Conservation (phyloP, 2,888 invertebrate genomes). For the Plagodis pulveraria region DNA sequence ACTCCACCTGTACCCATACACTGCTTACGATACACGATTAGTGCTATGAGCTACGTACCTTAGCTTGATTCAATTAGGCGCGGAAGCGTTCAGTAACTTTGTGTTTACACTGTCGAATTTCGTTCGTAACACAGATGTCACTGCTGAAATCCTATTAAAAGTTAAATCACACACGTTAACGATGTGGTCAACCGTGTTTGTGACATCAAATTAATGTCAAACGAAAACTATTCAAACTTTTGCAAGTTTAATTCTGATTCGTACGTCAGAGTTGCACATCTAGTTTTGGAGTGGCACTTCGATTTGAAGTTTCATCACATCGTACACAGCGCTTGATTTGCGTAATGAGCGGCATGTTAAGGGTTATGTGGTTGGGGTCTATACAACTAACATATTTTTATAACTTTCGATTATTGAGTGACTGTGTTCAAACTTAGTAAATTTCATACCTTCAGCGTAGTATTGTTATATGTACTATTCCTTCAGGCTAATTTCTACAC, state of each 20-base stretch:
- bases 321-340: slow-evolving; percentile 4
- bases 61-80: slow-evolving; percentile 39
- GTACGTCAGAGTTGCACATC: slow-evolving; percentile 17
- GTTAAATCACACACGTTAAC: slow-evolving; percentile 24
- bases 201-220: slow-evolving; percentile 37
- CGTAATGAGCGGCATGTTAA: slow-evolving; percentile 4
- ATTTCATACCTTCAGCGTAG: too few species aligned
- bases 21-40: slow-evolving; percentile 22
- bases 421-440: too few species aligned
- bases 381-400: too few species aligned
- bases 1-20: slow-evolving; percentile 61
- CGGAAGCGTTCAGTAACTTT: slow-evolving; percentile 59
- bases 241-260: slow-evolving; percentile 44
- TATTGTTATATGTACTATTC: too few species aligned
- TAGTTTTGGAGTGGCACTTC: slow-evolving; percentile 33
- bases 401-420: too few species aligned
- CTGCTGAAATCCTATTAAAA: slow-evolving; percentile 16
- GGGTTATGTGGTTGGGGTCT: too few species aligned
- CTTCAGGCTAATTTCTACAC: too few species aligned
- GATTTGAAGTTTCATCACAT: slow-evolving; percentile 21
- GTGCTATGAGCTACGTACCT: too few species aligned
- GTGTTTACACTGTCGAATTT: slow-evolving; percentile 22
- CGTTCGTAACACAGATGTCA: background rate
- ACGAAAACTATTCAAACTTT: slow-evolving; percentile 32
- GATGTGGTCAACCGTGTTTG: slow-evolving; percentile 32